Evolutionary conservation across 2,888 invertebrate species (phyloP).

Genomic region (Parapristionchus giblindavisi): DNA sequence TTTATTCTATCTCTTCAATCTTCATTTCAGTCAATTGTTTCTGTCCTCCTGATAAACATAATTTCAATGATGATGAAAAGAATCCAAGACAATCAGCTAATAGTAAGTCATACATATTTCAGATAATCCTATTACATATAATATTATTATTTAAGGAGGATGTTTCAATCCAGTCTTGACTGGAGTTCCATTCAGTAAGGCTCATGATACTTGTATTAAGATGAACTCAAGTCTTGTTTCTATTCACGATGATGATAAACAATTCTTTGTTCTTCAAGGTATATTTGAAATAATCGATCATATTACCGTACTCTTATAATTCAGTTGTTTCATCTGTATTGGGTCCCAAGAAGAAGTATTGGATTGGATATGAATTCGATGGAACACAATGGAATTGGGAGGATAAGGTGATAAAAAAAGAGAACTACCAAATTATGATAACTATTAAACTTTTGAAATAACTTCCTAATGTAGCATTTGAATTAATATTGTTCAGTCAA

Average conservation of each 20-base stretch:
- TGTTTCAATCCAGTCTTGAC: neutral
- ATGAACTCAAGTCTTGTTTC: neutral
- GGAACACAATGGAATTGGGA: conserved; percentile 19
- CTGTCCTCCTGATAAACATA: neutral
- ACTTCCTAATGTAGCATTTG: neutral
- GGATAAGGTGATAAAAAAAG: conserved; percentile 17
- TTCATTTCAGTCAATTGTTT: conserved; percentile 7
- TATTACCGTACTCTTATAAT: too few relatives aligned
- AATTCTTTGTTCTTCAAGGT: conserved; percentile 19
- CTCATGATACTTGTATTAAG: neutral
- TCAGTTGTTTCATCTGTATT: conserved; percentile 9
- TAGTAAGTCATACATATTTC: neutral
- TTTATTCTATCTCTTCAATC: neutral
- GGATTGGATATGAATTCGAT: conserved; percentile 7
- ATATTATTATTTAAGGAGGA: neutral
- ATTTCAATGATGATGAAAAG: conserved; percentile 11
- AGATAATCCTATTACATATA: neutral
- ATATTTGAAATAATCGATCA: too few relatives aligned
- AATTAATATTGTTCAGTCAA: too few relatives aligned
- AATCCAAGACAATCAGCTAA: neutral
- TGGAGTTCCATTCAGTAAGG: conserved; percentile 14
- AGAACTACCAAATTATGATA: too few relatives aligned
- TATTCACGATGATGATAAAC: neutral
- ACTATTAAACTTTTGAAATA: neutral
- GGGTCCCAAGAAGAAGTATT: conserved; percentile 25